Percentiles rank a stretch among this genome's conserved stretches.
Conservation (phyloP, 2,113 vertebrate species). For the Chiloscyllium plagiosum region DNA sequence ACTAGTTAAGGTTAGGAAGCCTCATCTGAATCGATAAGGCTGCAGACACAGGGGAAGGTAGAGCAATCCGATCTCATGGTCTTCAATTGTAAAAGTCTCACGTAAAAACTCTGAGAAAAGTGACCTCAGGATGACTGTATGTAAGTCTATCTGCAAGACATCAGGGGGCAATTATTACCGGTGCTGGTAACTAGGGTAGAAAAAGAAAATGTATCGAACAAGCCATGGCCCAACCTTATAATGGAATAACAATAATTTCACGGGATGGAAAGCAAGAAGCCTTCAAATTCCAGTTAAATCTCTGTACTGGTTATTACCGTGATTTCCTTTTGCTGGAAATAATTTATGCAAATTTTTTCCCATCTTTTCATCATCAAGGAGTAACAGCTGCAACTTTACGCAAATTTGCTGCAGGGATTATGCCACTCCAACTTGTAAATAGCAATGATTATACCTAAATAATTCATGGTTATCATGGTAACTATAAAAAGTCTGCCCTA, state of each 20-base stretch:
- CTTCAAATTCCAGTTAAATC: not conserved
- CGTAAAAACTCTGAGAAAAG: constrained; percentile 23
- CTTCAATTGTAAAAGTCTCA: constrained; percentile 7
- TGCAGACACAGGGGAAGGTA: constrained; percentile 17
- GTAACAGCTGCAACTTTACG: not conserved
- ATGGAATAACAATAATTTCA: no score
- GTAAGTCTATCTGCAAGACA: not conserved
- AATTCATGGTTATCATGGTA: not conserved
- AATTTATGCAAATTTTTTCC: not conserved
- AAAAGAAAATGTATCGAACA: not conserved
- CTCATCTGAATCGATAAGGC: constrained; percentile 23
- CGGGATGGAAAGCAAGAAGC: not conserved
- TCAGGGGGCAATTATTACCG: not conserved
- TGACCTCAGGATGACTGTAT: not conserved
- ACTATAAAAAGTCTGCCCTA: not conserved
- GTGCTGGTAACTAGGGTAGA: not conserved
- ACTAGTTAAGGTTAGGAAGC: constrained; percentile 3
- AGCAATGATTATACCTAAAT: not conserved
- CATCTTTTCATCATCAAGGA: not conserved
- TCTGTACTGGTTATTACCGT: not conserved
- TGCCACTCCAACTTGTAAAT: not conserved
- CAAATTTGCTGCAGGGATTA: not conserved
- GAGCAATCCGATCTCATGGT: constrained; percentile 17
- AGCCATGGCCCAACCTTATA: not conserved
- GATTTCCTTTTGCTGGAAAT: not conserved